Evolutionary conservation across 2,888 invertebrate genomes (phyloP), one percentile per base, ranked within the genome.

Genomic region (Lutraria lutraria): DNA sequence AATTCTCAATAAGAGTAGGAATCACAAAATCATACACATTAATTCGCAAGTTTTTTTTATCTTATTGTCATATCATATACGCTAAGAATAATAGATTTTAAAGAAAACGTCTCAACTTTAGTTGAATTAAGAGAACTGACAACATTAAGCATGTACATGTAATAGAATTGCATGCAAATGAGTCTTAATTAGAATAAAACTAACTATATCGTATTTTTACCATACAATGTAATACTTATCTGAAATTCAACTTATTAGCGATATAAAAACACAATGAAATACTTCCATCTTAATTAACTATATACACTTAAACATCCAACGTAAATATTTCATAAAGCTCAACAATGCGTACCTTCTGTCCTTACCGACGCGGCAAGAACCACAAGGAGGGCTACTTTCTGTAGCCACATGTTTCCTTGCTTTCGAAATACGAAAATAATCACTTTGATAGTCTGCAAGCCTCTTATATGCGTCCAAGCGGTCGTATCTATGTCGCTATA

Each of bases 381-480:
- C 85, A 88, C 92, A 89, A 90, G 88, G 87, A 92, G 56, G 80
- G 88, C 87, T 81, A 90, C 82, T 79, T 34, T 63, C 60, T 76
- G 87, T 87, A 88, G 82, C 88, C 79, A 84, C 89, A 90, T 89
- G 29, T 89, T 76, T 91, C 91, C 92, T 89, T 92, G 89, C 53
- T 89, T 85, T 88, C 90, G 90, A 90, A 92, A 92, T 63, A 89
- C 92, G 92, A 92, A 93, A 91, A 19, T 89, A 54, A 12, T 25
- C 31, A 54, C 21, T 25, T 19, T 84, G 31, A 34, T 53, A 53
- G 52, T 21, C 54, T 53, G 76, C 76, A 84, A 25, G 76, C 63
- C 84, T 84, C 56, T 84, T 84, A 84, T 84, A 76, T 84, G 76
- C 29, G n/a, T 29, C 83, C 34, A 60, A 8, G 34, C 19, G 29